These are phyloP conservation scores for Puffinus mauretanicus DNA, from an alignment of 2,113 vertebrate genomes.

Conservation along the genomic window DNA sequence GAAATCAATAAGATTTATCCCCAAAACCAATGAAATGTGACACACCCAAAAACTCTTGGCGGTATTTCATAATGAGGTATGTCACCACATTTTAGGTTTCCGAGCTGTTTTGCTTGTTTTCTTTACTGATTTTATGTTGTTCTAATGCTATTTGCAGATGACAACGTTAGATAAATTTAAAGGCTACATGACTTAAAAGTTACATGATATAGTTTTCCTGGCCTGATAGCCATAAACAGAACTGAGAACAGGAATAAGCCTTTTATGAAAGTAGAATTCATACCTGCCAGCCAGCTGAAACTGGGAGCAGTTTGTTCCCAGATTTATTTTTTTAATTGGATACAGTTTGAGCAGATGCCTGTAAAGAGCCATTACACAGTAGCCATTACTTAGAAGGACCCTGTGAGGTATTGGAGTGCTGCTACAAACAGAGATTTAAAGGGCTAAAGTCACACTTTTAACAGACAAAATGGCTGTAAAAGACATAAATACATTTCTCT, in stretches of 20 bases:
- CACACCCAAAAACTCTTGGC: neutral
- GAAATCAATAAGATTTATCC: slow-evolving; percentile 3
- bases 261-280: neutral
- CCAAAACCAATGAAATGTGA: neutral
- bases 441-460: neutral
- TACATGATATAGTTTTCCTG: neutral
- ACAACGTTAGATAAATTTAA: neutral
- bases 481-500: neutral
- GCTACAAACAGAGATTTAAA: neutral
- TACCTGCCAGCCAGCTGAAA: neutral
- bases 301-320: neutral
- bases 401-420: neutral
- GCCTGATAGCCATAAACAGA: neutral
- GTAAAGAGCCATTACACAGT: neutral
- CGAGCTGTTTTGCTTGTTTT: neutral
- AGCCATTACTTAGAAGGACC: neutral
- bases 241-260: neutral
- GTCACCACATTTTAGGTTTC: neutral
- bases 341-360: neutral
- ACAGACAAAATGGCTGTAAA: neutral
- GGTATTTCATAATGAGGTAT: neutral
- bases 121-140: neutral
- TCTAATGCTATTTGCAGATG: neutral
- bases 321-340: neutral
- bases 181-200: neutral